A percentile compares a stretch with the other conserved stretches of the same genome.
Evolutionary conservation across 2,888 invertebrate species (phyloP).

Genomic region (Cantharis rufa): DNA sequence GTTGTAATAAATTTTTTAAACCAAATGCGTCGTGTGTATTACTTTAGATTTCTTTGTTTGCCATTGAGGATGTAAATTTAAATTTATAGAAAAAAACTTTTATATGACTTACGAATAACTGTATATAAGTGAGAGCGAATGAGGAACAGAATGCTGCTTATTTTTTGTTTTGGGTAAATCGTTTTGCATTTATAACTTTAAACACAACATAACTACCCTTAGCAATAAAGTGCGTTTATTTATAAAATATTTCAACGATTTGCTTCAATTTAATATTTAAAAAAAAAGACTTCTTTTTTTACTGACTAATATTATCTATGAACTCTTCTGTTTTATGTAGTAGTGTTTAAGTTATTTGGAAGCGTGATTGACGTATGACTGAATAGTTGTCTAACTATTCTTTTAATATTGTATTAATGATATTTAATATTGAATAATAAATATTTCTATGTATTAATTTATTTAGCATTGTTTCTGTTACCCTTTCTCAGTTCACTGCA

Average conservation of each 20-base stretch:
- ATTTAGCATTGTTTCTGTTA: background rate
- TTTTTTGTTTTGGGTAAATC: conserved; percentile 4
- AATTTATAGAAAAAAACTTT: conserved; percentile 17
- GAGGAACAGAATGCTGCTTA: conserved; percentile 2
- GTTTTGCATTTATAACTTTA: conserved; percentile 14
- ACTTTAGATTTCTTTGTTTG: conserved; percentile 8
- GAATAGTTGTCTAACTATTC: conserved; percentile 36
- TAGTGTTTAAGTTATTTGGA: conserved; percentile 34
- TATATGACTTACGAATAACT: conserved; percentile 23
- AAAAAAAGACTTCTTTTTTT: background rate
- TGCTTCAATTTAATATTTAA: background rate
- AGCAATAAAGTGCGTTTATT: background rate
- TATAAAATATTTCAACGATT: background rate
- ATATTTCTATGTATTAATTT: conserved; percentile 62
- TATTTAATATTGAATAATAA: conserved; percentile 40
- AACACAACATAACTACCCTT: background rate
- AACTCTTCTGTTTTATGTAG: background rate
- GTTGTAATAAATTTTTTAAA: conserved; percentile 1
- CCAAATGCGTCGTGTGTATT: background rate
- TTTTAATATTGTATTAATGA: conserved; percentile 28
- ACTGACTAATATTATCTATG: background rate
- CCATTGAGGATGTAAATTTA: conserved; percentile 4
- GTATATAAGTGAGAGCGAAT: conserved; percentile 22
- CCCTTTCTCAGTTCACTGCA: background rate
- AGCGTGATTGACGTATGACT: conserved; percentile 36